Percentiles rank a stretch among this genome's conserved stretches.
phyloP scores from a whole-genome alignment of 2,888 invertebrate species.

The Dexiosoma caninum region DNA sequence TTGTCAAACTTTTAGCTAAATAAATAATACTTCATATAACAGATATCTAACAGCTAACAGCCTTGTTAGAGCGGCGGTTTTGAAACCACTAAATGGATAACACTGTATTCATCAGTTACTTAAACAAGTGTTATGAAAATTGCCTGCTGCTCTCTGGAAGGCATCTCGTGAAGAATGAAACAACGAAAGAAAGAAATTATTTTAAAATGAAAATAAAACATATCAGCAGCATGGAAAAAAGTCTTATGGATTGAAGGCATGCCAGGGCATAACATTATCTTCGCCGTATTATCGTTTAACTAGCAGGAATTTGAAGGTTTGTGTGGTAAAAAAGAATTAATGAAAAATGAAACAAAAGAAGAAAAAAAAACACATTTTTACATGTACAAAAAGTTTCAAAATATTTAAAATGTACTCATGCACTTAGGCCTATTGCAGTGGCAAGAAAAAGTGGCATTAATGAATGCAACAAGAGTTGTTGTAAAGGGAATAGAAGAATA shows the following conservation, averaged over 20 bases:
- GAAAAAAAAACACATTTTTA: not conserved
- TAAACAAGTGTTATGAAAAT: not conserved
- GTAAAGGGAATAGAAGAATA: not conserved
- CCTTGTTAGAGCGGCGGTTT: too few species aligned
- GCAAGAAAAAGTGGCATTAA: conserved; percentile 16
- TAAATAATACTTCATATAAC: too few species aligned
- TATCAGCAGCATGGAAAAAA: not conserved
- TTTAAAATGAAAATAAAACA: too few species aligned
- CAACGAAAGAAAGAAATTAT: too few species aligned
- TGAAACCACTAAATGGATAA: not conserved
- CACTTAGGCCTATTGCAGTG: conserved; percentile 51
- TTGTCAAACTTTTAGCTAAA: too few species aligned
- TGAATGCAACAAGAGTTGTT: conserved; percentile 12
- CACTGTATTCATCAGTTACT: not conserved
- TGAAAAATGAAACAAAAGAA: not conserved
- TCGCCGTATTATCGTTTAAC: conserved; percentile 55
- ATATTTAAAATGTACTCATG: not conserved
- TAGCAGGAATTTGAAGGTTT: conserved; percentile 55
- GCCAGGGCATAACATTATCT: conserved; percentile 58
- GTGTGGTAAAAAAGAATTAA: not conserved
- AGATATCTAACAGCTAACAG: too few species aligned
- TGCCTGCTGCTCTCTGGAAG: conserved; percentile 1
- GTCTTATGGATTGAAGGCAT: conserved; percentile 60
- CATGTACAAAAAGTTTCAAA: not conserved
- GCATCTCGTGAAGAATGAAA: not conserved